phyloP scores from a whole-genome alignment of 2,888 invertebrate species.

The Drosophila kanekoi region DNA sequence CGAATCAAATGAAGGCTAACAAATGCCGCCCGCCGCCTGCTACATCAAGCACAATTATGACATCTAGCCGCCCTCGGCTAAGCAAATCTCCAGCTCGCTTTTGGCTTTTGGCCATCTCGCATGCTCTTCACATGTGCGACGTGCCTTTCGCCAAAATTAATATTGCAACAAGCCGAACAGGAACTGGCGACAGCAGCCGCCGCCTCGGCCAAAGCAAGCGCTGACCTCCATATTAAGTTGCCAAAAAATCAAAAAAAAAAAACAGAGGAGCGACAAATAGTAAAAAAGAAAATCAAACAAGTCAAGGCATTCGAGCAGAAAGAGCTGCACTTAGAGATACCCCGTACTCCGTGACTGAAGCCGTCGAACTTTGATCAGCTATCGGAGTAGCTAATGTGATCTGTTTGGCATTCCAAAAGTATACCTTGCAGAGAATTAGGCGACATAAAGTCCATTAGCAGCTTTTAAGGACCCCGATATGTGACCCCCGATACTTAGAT shows the following conservation, averaged over 20 bases:
- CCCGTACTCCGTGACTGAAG: slow-evolving; percentile 5
- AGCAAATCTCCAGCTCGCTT: not conserved
- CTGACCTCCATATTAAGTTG: slow-evolving; percentile 66
- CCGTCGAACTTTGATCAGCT: too few relatives aligned
- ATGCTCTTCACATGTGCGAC: slow-evolving; percentile 43
- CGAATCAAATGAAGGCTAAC: slow-evolving; percentile 63
- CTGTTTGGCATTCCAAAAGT: too few relatives aligned
- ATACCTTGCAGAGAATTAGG: too few relatives aligned
- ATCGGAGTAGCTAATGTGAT: too few relatives aligned
- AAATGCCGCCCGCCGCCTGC: slow-evolving; percentile 12
- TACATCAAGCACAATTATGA: slow-evolving; percentile 33
- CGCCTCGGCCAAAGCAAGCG: slow-evolving; percentile 37
- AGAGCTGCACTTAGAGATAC: slow-evolving; percentile 14
- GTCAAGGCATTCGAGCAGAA: not conserved
- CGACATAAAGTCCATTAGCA: too few relatives aligned
- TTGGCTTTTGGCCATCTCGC: slow-evolving; percentile 6
- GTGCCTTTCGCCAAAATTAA: slow-evolving; percentile 66
- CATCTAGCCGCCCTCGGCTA: not conserved
- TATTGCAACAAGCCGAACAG: slow-evolving; percentile 56
- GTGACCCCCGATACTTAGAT: too few relatives aligned
- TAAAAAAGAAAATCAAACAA: slow-evolving; percentile 4
- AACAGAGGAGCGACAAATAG: not conserved
- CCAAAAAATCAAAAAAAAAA: slow-evolving; percentile 10
- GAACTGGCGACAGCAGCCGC: slow-evolving; percentile 16
- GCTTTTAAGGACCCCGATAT: too few relatives aligned